Base-by-base conservation (phyloP, 1,140 invertebrate species). In the Zaprionus lachaisei region DNA sequence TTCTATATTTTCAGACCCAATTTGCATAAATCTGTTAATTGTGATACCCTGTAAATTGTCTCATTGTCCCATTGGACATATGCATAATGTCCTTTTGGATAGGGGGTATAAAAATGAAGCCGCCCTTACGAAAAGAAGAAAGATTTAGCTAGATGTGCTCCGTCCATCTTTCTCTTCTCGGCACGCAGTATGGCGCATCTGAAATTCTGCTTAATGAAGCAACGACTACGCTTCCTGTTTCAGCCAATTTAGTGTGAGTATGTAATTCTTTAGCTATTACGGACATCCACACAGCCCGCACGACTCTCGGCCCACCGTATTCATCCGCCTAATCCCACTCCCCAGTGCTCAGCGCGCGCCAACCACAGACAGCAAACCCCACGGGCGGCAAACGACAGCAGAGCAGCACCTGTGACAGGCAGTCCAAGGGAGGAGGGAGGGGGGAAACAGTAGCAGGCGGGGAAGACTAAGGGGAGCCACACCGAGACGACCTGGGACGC, bases 211-310 rank as follows among this genome's bases (percentile, higher is more conserved):
- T 90, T 91, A 91, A 91, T 91, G 90, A 91, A 91, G 90, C 90
- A 91, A 91, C 90, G 90, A 86, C 90, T 79, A 80, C 90, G 90
- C 79, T 91, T 92, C 90, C 90, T 92, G 90, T 87, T 85, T 80
- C 77, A 82, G 90, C 90, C 90, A 92, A 92, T 92, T 92, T 92
- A 83, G 83, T 90, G 81, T 92, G 85, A 86, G 85, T 86, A 80
- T 92, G 90, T 92, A 92, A 92, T 92, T 92, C 90, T 92, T 92
- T 92, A 92, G 78, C 90, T 79, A 92, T 92, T 92, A 92, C 77
- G 83, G 80, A 87, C 81, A 79, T 68, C 66, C 73, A 66, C 37
- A 54, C 44, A 24, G 34, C 47, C 44, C 17, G 41, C 56, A 68
- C 34, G 57, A 72, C 72, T 17, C 41, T 4, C n/a, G n/a, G n/a